Evolutionary conservation across 2,113 vertebrate species (phyloP), one percentile per base, ranked within the genome.

Genomic region (Morone saxatilis): DNA sequence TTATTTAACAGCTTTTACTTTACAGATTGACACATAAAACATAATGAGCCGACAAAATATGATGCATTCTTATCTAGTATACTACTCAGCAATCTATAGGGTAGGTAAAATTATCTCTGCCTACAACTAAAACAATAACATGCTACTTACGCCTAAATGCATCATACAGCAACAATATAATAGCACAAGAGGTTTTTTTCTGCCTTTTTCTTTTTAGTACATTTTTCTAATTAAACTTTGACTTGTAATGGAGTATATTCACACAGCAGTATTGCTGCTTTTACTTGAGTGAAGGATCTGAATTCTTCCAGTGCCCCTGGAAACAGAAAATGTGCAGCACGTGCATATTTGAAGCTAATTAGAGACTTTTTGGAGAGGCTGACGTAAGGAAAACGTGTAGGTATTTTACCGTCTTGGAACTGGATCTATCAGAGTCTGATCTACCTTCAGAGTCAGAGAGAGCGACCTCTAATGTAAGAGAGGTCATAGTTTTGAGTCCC

Each of bases 381-480:
- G 9, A n/a, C n/a, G 38, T 50, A 7, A 8, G 9, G 51, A 43
- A 22, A 25, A 31, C 31, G 31, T 31, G 2, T 31, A 16, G 31
- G 14, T 60, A n/a, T 65, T 40, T 78, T 45, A n/a, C 36, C 13
- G 25, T 5, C 19, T 71, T 48, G 2, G 1, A 62, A 19, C 25
- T 54, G 47, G 2, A 54, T 53, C 59, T 70, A 5, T 78, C 70
- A 14, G 76, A 85, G 59, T 0, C 11, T 6, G 72, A 40, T 61
- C 43, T 22, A 16, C 31, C 45, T 17, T 50, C 38, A 63, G 31
- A 53, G 53, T n/a, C 41, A 12, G 16, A 50, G 19, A 22, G 13
- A 12, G 59, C 4, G 17, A 71, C 70, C 62, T 61, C 48, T 61
- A 45, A 47, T 14, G 22, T 4, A 53, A 5, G 9, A 60, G n/a